Conservation (phyloP, 1,140 invertebrate genomes). For the Bombus confusus region DNA sequence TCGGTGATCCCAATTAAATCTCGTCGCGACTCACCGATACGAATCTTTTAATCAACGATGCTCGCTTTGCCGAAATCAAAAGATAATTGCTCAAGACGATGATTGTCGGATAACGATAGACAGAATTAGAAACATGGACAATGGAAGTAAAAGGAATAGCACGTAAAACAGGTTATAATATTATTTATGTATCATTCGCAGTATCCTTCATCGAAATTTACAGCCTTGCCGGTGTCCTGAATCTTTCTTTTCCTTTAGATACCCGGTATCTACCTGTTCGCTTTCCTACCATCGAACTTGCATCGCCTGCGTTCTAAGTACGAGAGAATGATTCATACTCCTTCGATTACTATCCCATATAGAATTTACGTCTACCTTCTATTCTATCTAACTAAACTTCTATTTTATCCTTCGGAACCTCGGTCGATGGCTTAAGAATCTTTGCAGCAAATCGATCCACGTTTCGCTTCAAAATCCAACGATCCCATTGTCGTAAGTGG, state of each 20-base stretch:
- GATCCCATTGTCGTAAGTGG: neutral
- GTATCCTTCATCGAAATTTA: constrained; percentile 11
- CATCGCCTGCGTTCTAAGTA: neutral
- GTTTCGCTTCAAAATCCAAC: neutral
- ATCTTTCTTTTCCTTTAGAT: neutral
- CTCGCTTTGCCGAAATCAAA: neutral
- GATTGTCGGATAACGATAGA: neutral
- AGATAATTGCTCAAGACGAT: neutral
- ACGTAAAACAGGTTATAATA: neutral
- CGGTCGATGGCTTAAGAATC: too few relatives aligned
- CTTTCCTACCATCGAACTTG: neutral
- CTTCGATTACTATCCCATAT: neutral
- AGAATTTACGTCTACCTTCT: neutral
- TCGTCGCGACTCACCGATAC: neutral
- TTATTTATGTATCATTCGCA: constrained; percentile 5
- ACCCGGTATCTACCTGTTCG: neutral
- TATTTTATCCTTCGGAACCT: neutral
- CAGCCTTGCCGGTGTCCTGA: neutral
- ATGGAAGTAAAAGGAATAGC: neutral
- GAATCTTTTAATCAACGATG: too few relatives aligned
- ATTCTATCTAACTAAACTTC: neutral
- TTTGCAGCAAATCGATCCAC: neutral
- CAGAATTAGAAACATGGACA: too few relatives aligned
- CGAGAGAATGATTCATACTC: constrained; percentile 7
- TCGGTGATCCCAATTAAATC: constrained; percentile 18